Evolutionary conservation across 2,888 invertebrate genomes (phyloP), one percentile per base, ranked within the genome.

Genomic region (Lepidonotus clava): DNA sequence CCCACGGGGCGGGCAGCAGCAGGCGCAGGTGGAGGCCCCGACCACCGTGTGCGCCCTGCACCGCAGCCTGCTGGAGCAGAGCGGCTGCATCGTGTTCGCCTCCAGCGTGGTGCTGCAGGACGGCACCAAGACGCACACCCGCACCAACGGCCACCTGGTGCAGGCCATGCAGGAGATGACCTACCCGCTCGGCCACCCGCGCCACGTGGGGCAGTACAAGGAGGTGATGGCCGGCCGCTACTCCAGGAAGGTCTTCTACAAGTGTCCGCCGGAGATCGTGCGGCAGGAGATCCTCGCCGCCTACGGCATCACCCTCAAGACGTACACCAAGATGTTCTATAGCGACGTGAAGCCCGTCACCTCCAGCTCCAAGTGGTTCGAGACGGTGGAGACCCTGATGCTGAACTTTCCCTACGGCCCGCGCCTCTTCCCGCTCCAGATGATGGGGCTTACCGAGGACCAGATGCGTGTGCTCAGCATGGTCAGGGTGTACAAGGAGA

Each of bases 161-260:
- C 80, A 80, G 51, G 80, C 80, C 24, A 80, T 80, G 80, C 80
- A 80, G 51, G 80, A 80, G 46, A 80, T 80, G 80, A 80, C 80
- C 24, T 80, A 80, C 80, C 80, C 41, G 5, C 41, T 80, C 4
- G 80, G 80, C 41, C 80, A 80, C 46, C 41, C 80, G 32, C 24
- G 80, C 1, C 80, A 80, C 80, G 80, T 80, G 28, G 80, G 80
- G 0, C 80, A 80, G 28, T 80, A 80, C 51, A 80, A 51, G 28
- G 80, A 80, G 34, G 80, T 80, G 46, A 80, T 80, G 80, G 80
- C 80, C 32, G 80, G 80, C 18, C 41, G 80, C 28, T 80, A 80
- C 21, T 80, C 80, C 24, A 41, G 80, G 14, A 80, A 80, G 24
- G 80, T 80, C 80, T 80, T 80, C 80, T 80, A 80, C 41, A 80